Evolutionary conservation across 2,113 vertebrate species (phyloP).

Genomic region (Urocynchramus pylzowi): DNA sequence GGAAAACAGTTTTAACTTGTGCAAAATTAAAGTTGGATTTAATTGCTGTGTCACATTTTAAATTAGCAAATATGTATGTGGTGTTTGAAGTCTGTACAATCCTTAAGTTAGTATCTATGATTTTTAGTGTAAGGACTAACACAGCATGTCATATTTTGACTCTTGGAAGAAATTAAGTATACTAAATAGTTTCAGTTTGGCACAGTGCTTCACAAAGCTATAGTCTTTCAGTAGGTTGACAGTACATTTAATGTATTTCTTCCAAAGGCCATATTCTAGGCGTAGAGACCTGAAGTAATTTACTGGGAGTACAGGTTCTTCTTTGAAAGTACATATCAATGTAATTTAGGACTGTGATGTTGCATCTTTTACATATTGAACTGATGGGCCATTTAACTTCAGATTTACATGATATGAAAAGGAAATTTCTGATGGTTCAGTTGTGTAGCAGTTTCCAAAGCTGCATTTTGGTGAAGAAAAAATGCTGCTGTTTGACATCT

Average conservation of each 20-base stretch:
- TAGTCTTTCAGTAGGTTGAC: not conserved
- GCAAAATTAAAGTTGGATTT: not conserved
- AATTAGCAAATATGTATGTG: not conserved
- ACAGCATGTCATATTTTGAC: not conserved
- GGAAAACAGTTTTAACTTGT: not conserved
- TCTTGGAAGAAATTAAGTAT: not conserved
- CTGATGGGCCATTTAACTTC: not conserved
- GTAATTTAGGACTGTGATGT: not conserved
- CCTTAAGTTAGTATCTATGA: not conserved
- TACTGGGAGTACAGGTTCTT: not conserved
- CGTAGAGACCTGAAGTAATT: not conserved
- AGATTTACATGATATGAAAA: fast-evolving
- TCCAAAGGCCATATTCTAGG: not conserved
- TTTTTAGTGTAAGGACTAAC: not conserved
- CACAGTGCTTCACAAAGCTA: not conserved
- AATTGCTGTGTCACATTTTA: not conserved
- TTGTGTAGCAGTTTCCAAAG: not conserved
- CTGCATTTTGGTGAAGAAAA: not conserved
- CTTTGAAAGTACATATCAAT: not conserved
- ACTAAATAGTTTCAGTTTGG: not conserved
- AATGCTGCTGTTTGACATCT: not conserved
- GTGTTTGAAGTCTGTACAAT: not conserved
- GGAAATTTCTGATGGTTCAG: not conserved
- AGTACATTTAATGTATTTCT: not conserved
- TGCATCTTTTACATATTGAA: not conserved